These are phyloP conservation scores for Heterocephalus glaber DNA, from an alignment of 2,113 vertebrate genomes.

Conservation along the genomic window DNA sequence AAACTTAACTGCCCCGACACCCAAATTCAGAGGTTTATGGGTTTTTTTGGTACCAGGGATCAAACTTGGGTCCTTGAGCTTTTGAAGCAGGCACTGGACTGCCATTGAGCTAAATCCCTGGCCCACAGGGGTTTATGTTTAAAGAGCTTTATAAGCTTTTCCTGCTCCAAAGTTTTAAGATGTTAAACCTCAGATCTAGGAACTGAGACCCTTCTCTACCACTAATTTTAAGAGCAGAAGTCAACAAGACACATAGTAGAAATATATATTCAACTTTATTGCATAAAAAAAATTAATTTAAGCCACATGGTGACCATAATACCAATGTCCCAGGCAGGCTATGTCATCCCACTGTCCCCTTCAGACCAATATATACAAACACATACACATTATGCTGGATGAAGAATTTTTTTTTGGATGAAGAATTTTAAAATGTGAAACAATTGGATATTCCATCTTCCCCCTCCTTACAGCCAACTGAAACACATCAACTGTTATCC, in stretches of 20 bases:
- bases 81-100: too few relatives aligned
- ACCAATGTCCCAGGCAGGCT: not conserved
- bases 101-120: too few relatives aligned
- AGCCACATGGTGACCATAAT: conserved; percentile 75
- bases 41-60: too few relatives aligned
- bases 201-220: not conserved
- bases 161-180: not conserved
- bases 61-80: too few relatives aligned
- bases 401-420: too few relatives aligned
- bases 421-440: conserved; percentile 3
- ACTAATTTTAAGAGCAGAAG: conserved; percentile 30
- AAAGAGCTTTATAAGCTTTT: conserved; percentile 13
- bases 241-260: conserved; percentile 51
- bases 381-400: not conserved
- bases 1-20: not conserved
- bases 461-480: not conserved
- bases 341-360: not conserved
- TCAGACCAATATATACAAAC: not conserved
- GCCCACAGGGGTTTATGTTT: not conserved
- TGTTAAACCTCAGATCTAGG: not conserved
- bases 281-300: conserved; percentile 65
- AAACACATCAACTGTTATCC: not conserved
- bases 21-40: not conserved
- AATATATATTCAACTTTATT: conserved; percentile 72
- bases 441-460: not conserved